Evolutionary conservation across 2,113 vertebrate species (phyloP), one percentile per base, ranked within the genome.

Genomic region (Cryptomyrus ogoouensis): DNA sequence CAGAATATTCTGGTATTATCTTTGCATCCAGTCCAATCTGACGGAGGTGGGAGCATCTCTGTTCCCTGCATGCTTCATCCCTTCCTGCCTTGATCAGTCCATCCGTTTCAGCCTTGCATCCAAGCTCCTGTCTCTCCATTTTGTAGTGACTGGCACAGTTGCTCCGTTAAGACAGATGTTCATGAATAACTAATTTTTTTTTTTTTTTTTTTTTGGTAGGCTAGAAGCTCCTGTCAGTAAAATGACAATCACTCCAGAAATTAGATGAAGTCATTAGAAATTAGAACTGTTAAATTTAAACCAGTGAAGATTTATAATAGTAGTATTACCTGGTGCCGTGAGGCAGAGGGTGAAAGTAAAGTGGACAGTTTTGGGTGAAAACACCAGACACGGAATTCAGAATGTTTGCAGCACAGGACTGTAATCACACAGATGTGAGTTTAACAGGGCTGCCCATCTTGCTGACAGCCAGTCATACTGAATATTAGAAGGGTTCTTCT

Each of bases 91-190:
- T 80, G 31, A 80, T 80, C 74, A 42, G 15, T 35, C 5, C 74
- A 8, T 84, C 21, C 44, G 7, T 84, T 56, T 84, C 42, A 24
- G 44, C 83, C 44, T 19, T 24, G 77, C 77, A 44, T 83, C 31
- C 77, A 83, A 84, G 24, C 44, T 47, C 80, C 39, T 47, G 80
- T 84, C 74, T 80, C 74, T 84, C 44, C 83, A 27, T 84, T 46
- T 47, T 47, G 44, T 13, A 46, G 83, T 80, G 83, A 84, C 39
- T 44, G 83, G 83, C 83, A 84, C 83, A 46, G 83, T 47, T 47
- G 83, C 44, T 24, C 42, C 44, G 9, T 84, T 84, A 47, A 84
- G 83, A 39, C 83, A 84, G 83, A 84, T 84, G 83, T 84, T 84
- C 83, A 84, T 84, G 83, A 44, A 84, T 84, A 84, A 44, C 19